Base-by-base conservation (phyloP, 2,113 vertebrate genomes). In the Pterocles orientalis region DNA sequence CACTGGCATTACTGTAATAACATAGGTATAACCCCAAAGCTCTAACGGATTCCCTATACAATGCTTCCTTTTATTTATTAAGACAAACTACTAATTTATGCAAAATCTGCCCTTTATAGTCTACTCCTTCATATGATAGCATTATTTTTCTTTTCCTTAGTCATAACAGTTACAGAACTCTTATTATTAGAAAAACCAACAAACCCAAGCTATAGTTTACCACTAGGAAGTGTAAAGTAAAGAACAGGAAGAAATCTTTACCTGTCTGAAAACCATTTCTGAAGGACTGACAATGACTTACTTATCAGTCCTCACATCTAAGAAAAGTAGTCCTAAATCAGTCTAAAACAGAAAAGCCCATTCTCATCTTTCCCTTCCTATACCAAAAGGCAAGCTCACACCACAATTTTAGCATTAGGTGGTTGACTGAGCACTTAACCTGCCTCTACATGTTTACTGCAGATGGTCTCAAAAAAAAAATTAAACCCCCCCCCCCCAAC, bases 11-110 rank as follows among this genome's bases (percentile, higher is more conserved):
- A 57, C 16, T 26, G 2, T 62, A 88, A 8, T 34, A 53, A 41
- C 0, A 0, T 10, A 21, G 7, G 4, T 56, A 41, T 16, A 66
- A 58, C 5, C 4, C 8, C 28, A 51, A 77, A 73, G 7, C 10
- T 65, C 29, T 48, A 26, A 41, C 10, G 45, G 13, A 48, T 14
- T 65, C 18, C 4, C 10, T 64, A 25, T 6, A 14, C 5, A 79
- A 31, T 31, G 4, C 0, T 50, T 9, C 5, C 45, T 50, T 72
- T 41, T 19, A 8, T 17, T 73, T 39, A 36, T 54, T 17, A 86
- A 73, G 10, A 51, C 14, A 57, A 69, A 48, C 21, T 26, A 19
- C 3, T n/a, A 12, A 73, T 36, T 57, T 54, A 51, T 34, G 41
- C 3, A 50, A 73, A 82, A 77, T 15, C 34, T n/a, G 12, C 7